Percentiles rank a stretch among this genome's conserved stretches.
These are phyloP conservation scores for Aphidius ervi DNA, from an alignment of 1,140 invertebrate species.

Conservation along the genomic window DNA sequence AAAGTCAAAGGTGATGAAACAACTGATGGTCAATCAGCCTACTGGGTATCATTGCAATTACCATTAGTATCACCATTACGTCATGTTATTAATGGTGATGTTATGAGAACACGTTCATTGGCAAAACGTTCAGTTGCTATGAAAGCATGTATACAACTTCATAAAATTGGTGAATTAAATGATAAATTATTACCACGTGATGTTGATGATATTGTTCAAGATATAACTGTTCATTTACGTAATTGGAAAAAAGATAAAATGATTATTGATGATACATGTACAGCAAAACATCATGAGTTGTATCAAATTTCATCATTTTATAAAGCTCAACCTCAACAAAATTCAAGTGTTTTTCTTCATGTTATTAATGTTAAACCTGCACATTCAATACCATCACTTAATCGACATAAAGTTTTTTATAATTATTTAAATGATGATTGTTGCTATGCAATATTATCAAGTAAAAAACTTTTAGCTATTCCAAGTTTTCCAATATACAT, in stretches of 20 bases:
- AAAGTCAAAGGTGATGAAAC: conserved; percentile 15
- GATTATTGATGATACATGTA: conserved; percentile 10
- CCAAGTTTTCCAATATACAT: conserved; percentile 84
- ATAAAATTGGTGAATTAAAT: conserved; percentile 72
- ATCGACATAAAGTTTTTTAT: conserved; percentile 36
- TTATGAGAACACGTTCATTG: conserved; percentile 55
- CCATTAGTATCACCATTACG: conserved; percentile 35
- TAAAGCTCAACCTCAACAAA: conserved; percentile 43
- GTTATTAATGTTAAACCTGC: conserved; percentile 59
- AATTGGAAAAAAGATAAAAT: conserved; percentile 52
- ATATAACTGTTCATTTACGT: conserved; percentile 48
- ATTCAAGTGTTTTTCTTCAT: conserved; percentile 55
- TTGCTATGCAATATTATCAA: conserved; percentile 60
- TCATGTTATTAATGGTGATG: conserved; percentile 31
- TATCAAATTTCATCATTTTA: conserved; percentile 60
- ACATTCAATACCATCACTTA: conserved; percentile 37
- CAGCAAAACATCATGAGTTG: conserved; percentile 60
- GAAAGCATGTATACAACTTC: conserved; percentile 67
- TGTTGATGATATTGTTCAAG: conserved; percentile 33
- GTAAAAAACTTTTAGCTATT: conserved; percentile 59
- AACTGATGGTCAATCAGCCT: not conserved
- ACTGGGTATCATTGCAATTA: conserved; percentile 42
- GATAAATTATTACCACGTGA: conserved; percentile 71
- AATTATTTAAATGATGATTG: conserved; percentile 34
- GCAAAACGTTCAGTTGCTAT: conserved; percentile 82